Evolutionary conservation across 2,888 invertebrate species (phyloP), one percentile per base, ranked within the genome.

Genomic region (Pollenia griseotomentosa): DNA sequence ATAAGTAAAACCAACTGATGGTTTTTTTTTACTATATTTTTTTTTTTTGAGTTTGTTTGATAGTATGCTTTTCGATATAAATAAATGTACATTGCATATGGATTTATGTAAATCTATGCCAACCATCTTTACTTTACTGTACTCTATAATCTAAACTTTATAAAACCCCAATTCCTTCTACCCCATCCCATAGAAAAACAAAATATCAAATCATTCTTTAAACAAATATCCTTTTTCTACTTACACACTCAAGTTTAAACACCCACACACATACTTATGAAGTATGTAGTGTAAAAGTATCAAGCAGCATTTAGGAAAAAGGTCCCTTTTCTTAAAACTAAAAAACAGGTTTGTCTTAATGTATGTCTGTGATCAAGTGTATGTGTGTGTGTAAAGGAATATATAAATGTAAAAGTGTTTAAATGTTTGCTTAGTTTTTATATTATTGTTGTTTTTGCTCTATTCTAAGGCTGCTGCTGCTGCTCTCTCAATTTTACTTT

Each of bases 41-140:
- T 51, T 44, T 65, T 16, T 55, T 75, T 55, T 79, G 46, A 57
- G 63, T 63, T 14, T 68, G 68, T 57, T 57, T 53, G 70, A 23
- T 74, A 53, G 53, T 82, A 51, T 85, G 66, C 53, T 42, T 73
- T 78, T 61, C 82, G 73, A 83, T 87, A 85, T 86, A 87, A 86
- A 87, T 88, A 81, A 86, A 86, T 88, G 86, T 88, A 73, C 82
- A 85, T 78, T 92, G 90, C 92, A 92, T 92, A 92, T 92, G 92
- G 92, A 92, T 92, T 92, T 92, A 92, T 92, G 92, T 92, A 92
- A 92, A 92, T 92, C 92, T 88, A 86, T 87, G 79, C 77, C 83
- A 82, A 86, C 73, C 82, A 86, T 87, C 74, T 85, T 85, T 78
- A 82, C 63, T 82, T 65, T 66, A 65, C 23, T 51, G 16, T 65